Base-by-base conservation (phyloP, 2,888 invertebrate genomes). In the Amitus sp. region DNA sequence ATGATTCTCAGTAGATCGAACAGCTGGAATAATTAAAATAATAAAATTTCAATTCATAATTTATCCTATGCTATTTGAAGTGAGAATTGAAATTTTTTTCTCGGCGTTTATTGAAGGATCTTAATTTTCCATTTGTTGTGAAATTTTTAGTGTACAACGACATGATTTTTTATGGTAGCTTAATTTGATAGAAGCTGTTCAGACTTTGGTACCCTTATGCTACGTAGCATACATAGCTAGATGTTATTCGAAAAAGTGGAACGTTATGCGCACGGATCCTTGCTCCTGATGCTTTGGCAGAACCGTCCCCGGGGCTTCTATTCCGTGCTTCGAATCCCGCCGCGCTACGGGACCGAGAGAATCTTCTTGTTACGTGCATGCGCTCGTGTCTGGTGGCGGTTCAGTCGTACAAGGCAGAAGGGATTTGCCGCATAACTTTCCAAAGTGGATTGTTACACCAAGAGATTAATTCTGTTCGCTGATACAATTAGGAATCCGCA, bases 401-500 rank as follows among this genome's bases (percentile, higher is more conserved):
- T 34, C n/a, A 34, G 34, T 34, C 15, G 9, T 13, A 37, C 37
- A 37, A 2, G 37, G 37, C 17, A 37, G 10, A 17, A 17, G 17
- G 37, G 17, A 37, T 5, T 37, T 37, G 17, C 13, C 37, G 40
- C 40, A 40, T 40, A 40, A 28, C 40, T 47, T 18, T 7, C 30
- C 48, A 46, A 46, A 52, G 52, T 45, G 17, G 37, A 47, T 48
- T 42, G 27, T 45, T 30, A 27, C 39, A 50, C 56, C 67, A 66
- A 75, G 68, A 78, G 76, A 78, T 78, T 78, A 78, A 78, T 77
- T 78, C 75, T 76, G 72, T 66, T n/a, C n/a, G n/a, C n/a, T n/a
- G 69, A 50, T 30, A 46, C 73, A 66, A 76, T 76, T 78, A 77
- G 78, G 77, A 78, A 78, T 78, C n/a, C n/a, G n/a, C n/a, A n/a